Evolutionary conservation across 2,797 vertebrate genomes (phyloP).

Genomic region (Poecilia velifera): DNA sequence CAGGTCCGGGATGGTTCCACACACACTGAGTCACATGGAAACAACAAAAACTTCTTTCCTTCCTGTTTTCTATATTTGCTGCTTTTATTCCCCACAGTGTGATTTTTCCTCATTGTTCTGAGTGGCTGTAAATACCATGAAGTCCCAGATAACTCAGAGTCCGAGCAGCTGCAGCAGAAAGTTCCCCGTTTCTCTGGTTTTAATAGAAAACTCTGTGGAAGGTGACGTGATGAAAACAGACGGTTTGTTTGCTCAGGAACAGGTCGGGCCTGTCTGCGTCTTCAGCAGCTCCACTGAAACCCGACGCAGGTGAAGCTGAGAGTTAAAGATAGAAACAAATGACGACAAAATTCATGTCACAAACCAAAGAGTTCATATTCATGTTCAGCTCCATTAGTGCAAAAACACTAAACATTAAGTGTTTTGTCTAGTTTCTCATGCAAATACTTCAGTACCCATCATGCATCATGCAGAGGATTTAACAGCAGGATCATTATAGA

Average conservation of each 20-base stretch:
- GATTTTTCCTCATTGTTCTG: background rate
- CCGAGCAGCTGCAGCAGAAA: background rate
- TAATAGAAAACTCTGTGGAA: background rate
- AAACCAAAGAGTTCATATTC: background rate
- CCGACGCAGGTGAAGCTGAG: background rate
- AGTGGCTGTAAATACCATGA: background rate
- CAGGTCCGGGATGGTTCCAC: background rate
- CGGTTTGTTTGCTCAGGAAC: constrained; percentile 43
- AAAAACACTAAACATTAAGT: too few species aligned
- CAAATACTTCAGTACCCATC: too few species aligned
- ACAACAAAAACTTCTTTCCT: background rate
- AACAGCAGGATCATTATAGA: background rate
- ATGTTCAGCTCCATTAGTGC: too few species aligned
- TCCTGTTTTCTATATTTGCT: background rate
- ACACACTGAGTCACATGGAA: background rate
- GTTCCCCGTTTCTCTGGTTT: background rate
- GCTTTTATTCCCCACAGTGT: background rate
- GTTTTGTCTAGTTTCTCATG: too few species aligned
- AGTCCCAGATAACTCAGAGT: background rate
- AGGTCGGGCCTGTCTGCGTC: constrained; percentile 38
- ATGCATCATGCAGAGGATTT: background rate
- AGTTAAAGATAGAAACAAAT: background rate
- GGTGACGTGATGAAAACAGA: background rate
- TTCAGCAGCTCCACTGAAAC: background rate
- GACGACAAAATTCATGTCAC: background rate